phyloP scores from a whole-genome alignment of 2,113 vertebrate genomes.

The Camelus dromedarius region DNA sequence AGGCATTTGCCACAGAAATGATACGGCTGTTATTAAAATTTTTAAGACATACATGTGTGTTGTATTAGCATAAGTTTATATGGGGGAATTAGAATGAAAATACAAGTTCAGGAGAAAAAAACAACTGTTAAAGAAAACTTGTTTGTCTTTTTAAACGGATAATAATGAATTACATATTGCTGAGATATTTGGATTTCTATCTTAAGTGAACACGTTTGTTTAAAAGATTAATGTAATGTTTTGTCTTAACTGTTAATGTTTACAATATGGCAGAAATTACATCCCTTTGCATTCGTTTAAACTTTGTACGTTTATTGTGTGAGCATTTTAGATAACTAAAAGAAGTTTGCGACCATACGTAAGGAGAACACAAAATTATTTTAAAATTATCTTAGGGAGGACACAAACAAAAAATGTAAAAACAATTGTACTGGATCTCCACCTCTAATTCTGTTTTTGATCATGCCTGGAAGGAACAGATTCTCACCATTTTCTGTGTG shows the following conservation, averaged over 20 bases:
- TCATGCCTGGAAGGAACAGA: neutral
- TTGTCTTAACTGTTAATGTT: neutral
- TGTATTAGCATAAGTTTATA: slow-evolving; percentile 22
- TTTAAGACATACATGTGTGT: neutral
- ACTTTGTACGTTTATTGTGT: neutral
- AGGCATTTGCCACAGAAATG: slow-evolving; percentile 16
- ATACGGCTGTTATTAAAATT: neutral
- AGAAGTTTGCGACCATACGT: neutral
- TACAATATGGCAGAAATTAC: neutral
- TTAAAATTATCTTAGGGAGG: neutral
- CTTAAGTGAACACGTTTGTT: neutral
- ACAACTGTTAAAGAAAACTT: neutral
- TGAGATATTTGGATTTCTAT: slow-evolving; percentile 20
- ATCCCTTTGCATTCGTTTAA: neutral
- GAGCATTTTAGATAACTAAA: neutral
- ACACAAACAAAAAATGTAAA: neutral
- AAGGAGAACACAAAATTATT: neutral
- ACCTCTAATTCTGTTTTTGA: neutral
- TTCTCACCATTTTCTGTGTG: neutral
- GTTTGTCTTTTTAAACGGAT: neutral
- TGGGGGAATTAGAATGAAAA: slow-evolving; percentile 22
- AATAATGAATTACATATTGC: neutral
- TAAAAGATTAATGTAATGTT: neutral
- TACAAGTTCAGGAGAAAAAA: slow-evolving; percentile 29
- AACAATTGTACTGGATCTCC: neutral